Percentiles rank a stretch among this genome's conserved stretches.
Conservation (phyloP, 2,888 invertebrate genomes). For the Dicyrtomina minuta region DNA sequence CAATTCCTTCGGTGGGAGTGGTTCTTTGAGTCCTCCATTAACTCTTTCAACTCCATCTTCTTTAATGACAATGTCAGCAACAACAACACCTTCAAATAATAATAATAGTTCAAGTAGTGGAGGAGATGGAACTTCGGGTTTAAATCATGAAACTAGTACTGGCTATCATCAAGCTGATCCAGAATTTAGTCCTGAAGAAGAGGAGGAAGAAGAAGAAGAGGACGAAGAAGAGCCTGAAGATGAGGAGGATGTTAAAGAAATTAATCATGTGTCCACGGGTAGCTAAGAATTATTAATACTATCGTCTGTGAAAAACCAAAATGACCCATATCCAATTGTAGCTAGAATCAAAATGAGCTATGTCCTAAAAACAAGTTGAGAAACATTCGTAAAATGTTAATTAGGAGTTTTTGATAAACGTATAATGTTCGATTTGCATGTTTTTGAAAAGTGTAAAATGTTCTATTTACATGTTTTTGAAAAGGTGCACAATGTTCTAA, state of each 20-base stretch:
- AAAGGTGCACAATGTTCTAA: no score
- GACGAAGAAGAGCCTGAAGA: conserved; percentile 81
- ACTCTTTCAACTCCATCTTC: not conserved
- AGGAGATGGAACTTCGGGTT: not conserved
- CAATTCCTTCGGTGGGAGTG: conserved; percentile 12
- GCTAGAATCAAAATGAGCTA: no score
- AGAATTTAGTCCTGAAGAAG: conserved; percentile 7
- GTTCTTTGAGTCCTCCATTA: not conserved
- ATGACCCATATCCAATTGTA: no score
- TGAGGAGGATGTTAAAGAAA: conserved; percentile 67
- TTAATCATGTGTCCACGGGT: not conserved
- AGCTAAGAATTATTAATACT: no score
- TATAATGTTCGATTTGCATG: no score
- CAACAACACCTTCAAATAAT: not conserved
- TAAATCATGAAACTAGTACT: not conserved
- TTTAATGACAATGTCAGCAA: not conserved
- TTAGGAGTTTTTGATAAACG: no score
- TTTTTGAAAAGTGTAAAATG: no score
- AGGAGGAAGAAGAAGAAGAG: not conserved
- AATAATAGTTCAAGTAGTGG: not conserved
- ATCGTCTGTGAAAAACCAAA: no score
- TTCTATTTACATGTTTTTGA: no score
- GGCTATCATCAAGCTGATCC: conserved; percentile 61
- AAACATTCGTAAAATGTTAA: no score
- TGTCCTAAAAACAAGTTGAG: no score